phyloP scores from a whole-genome alignment of 2,797 vertebrate species.

The Echeneis naucrates region DNA sequence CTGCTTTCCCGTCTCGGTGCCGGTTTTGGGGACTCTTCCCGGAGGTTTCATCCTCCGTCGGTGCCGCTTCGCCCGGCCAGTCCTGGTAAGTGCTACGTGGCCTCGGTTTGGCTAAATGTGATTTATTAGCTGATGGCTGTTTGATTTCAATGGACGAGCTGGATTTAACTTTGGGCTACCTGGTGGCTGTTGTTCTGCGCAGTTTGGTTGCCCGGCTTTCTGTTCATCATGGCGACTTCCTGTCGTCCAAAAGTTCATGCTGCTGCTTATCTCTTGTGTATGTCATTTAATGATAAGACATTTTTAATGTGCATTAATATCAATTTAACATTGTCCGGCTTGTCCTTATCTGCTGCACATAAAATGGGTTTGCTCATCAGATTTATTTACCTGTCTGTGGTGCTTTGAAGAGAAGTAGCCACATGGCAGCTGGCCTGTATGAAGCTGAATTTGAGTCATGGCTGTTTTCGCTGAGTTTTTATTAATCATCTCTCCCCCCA shows the following conservation, averaged over 20 bases:
- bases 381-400: not conserved
- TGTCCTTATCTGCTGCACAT: not conserved
- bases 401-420: not conserved
- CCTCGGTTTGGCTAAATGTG: not conserved
- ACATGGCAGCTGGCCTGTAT: not conserved
- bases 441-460: not conserved
- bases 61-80: not conserved
- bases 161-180: not conserved
- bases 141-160: too few species aligned
- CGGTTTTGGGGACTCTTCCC: not conserved
- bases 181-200: not conserved
- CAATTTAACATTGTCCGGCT: not conserved
- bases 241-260: not conserved
- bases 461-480: too few species aligned
- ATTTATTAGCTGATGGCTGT: not conserved
- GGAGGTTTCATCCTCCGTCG: not conserved
- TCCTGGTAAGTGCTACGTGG: not conserved
- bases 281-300: constrained; percentile 1
- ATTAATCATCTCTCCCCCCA: not conserved
- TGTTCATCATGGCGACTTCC: not conserved
- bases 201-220: not conserved
- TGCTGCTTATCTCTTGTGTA: not conserved
- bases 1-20: not conserved
- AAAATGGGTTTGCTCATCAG: not conserved
- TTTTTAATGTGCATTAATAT: not conserved